Conservation (phyloP, 2,888 invertebrate genomes). For the Caenorhabditis angaria region DNA sequence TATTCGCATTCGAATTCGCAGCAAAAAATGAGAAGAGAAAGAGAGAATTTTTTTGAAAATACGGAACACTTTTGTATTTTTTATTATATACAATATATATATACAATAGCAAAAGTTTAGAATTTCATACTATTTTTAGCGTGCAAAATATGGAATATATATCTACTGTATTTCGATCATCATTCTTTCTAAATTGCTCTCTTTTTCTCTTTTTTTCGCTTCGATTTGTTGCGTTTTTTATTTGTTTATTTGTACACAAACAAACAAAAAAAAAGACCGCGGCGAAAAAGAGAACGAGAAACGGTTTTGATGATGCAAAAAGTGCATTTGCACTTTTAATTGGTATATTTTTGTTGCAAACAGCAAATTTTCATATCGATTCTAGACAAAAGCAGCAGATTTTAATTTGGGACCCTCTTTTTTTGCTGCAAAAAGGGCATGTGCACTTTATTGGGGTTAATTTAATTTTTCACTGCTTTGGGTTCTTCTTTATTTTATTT, state of each 20-base stretch:
- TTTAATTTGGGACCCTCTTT: too few relatives aligned
- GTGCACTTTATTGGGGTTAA: too few relatives aligned
- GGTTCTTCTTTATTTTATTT: background rate
- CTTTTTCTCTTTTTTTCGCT: too few relatives aligned
- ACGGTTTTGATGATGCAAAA: background rate
- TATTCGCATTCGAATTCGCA: background rate
- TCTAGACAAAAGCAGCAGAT: too few relatives aligned
- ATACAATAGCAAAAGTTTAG: background rate
- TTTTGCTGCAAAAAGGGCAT: too few relatives aligned
- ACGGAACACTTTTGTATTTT: background rate
- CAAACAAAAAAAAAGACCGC: background rate
- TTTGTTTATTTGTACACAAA: constrained; percentile 4
- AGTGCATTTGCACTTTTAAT: background rate
- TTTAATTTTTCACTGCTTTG: too few relatives aligned
- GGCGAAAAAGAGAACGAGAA: background rate
- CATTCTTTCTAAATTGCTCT: too few relatives aligned
- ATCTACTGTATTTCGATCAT: too few relatives aligned
- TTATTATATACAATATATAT: background rate
- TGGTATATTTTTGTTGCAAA: background rate
- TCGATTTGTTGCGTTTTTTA: constrained; percentile 1
- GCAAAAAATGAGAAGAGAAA: too few relatives aligned
- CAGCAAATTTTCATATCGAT: too few relatives aligned
- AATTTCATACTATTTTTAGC: background rate
- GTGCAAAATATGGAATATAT: too few relatives aligned
- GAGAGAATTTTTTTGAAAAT: background rate